Evolutionary conservation across 2,797 vertebrate species (phyloP), one percentile per base, ranked within the genome.

Genomic region (Eptatretus atami): DNA sequence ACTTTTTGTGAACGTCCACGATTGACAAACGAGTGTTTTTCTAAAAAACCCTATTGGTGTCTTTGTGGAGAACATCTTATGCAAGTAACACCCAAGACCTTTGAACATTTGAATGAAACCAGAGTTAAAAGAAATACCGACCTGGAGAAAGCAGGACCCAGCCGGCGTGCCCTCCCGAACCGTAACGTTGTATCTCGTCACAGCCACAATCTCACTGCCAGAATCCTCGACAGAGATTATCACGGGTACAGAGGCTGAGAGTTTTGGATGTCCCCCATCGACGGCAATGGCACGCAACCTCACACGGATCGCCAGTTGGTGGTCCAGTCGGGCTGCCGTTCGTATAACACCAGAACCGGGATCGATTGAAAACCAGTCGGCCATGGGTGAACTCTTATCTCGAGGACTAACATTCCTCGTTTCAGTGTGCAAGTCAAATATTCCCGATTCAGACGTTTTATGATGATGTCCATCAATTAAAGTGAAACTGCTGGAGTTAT

Each of bases 121-220:
- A 44, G 4, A 44, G 6, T 44, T 44, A 4, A 44, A 44, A 44
- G 31, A 44, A 8, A 44, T 44, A 44, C 31, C 31, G 31, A 98
- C 92, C 86, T 88, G 78, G 6, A 96, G 74, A 73, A 98, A 83
- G 76, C 92, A 98, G 68, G 82, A 86, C 65, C 86, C 86, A 1
- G 77, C 72, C 9, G 79, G 74, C 2, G 77, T 77, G 69, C 81
- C 81, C 72, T 95, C 92, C 65, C 80, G 83, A 72, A 96, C 74
- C 3, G 92, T 88, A 63, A 81, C 76, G 0, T 98, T 96, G 75
- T 95, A 96, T 78, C 92, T 81, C 66, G 80, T 82, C 67, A 82
- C 75, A 0, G 92, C 88, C 68, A 92, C 82, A 0, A 94, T 95
- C 73, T 95, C 92, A 14, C 96, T 44, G 31, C 31, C 31, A 44